Evolutionary conservation across 2,797 vertebrate genomes (phyloP).

Genomic region (Myotis planiceps): DNA sequence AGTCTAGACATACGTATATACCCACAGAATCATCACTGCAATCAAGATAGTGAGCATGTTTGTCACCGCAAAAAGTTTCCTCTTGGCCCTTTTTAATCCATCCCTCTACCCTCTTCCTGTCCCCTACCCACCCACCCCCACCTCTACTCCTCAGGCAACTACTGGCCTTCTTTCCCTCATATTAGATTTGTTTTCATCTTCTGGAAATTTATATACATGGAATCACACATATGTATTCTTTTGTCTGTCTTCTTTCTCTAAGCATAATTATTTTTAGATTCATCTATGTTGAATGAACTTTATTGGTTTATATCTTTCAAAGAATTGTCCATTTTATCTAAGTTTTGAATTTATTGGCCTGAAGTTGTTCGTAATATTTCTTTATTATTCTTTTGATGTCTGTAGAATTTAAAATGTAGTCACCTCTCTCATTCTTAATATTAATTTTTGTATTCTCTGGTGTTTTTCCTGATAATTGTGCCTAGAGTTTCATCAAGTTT

Average conservation of each 20-base stretch:
- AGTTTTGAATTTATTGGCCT: neutral
- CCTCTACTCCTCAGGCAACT: neutral
- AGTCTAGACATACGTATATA: neutral
- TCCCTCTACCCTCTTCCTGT: neutral
- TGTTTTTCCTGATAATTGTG: neutral
- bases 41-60: neutral
- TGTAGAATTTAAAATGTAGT: neutral
- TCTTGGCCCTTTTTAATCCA: neutral
- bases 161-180: neutral
- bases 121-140: too few species aligned
- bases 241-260: neutral
- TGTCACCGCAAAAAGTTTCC: neutral
- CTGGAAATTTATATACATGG: neutral
- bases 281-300: neutral
- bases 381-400: neutral
- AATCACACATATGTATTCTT: neutral
- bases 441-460: neutral
- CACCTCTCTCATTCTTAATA: neutral
- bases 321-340: neutral
- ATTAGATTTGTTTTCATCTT: neutral
- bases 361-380: neutral
- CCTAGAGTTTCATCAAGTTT: neutral
- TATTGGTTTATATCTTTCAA: slow-evolving; percentile 14
- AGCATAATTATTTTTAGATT: slow-evolving; percentile 32
- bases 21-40: neutral